phyloP scores from a whole-genome alignment of 2,888 invertebrate species.

The Campoplex nolae region DNA sequence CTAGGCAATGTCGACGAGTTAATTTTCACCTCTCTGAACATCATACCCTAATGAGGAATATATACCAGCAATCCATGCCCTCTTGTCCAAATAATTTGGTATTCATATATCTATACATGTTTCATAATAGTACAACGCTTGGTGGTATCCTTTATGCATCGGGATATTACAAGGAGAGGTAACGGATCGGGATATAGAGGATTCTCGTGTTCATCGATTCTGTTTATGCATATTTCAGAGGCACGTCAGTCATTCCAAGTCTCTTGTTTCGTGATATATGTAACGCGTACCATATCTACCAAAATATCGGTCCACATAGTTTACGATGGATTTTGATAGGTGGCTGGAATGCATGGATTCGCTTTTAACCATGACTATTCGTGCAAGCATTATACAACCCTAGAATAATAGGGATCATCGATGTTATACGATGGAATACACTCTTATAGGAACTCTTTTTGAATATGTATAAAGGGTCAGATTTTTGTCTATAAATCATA shows the following conservation, averaged over 20 bases:
- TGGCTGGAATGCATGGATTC: neutral
- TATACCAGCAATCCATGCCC: conserved; percentile 25
- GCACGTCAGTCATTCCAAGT: conserved; percentile 81
- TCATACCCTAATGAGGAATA: conserved; percentile 43
- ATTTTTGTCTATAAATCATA: neutral
- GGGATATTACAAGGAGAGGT: conserved; percentile 48
- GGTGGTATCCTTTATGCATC: conserved; percentile 48
- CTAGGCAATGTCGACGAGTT: conserved; percentile 41
- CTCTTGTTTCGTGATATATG: conserved; percentile 60
- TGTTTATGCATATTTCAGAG: conserved; percentile 83
- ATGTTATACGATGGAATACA: neutral
- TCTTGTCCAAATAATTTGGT: conserved; percentile 13
- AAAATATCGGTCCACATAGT: conserved; percentile 15
- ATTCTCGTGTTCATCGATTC: conserved; percentile 80
- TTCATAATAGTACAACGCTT: conserved; percentile 11
- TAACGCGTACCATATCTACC: conserved; percentile 3
- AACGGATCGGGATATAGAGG: conserved; percentile 76
- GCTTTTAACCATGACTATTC: neutral
- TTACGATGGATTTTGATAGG: conserved; percentile 27
- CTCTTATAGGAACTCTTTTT: neutral
- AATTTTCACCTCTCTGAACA: conserved; percentile 29
- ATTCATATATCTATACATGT: neutral
- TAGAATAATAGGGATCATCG: neutral
- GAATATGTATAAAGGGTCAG: neutral
- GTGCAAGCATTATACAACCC: neutral